phyloP scores from a whole-genome alignment of 1,140 invertebrate genomes.

The Heliothis virescens region DNA sequence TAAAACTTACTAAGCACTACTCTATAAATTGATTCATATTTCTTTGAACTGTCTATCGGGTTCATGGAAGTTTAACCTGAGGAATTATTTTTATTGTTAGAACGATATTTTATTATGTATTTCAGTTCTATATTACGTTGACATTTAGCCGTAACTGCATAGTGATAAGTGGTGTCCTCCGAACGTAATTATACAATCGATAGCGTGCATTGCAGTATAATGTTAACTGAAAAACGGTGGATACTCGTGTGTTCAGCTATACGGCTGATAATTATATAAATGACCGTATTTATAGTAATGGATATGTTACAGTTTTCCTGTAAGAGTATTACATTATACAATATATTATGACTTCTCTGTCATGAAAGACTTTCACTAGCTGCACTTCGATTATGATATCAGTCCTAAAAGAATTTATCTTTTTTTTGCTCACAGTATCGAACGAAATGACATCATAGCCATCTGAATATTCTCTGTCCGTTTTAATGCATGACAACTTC shows the following conservation, averaged over 20 bases:
- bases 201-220: constrained; percentile 39
- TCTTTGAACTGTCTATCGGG: background rate
- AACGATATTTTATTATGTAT: background rate
- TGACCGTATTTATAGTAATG: constrained; percentile 3
- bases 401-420: background rate
- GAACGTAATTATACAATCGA: constrained; percentile 38
- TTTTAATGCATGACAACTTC: too few species aligned
- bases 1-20: constrained; percentile 7
- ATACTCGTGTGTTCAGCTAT: constrained; percentile 9
- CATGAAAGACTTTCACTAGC: too few species aligned
- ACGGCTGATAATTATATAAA: background rate
- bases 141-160: constrained; percentile 16
- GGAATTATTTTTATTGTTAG: background rate
- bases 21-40: background rate
- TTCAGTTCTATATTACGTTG: background rate
- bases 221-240: constrained; percentile 5
- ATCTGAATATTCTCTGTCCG: too few species aligned
- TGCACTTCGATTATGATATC: too few species aligned
- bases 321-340: background rate
- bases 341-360: too few species aligned
- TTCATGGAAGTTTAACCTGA: constrained; percentile 1
- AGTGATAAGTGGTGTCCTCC: background rate
- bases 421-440: background rate
- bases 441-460: too few species aligned
- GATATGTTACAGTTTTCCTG: background rate